These are phyloP conservation scores for Loxodonta africana DNA, from an alignment of 2,113 vertebrate genomes.

Conservation along the genomic window DNA sequence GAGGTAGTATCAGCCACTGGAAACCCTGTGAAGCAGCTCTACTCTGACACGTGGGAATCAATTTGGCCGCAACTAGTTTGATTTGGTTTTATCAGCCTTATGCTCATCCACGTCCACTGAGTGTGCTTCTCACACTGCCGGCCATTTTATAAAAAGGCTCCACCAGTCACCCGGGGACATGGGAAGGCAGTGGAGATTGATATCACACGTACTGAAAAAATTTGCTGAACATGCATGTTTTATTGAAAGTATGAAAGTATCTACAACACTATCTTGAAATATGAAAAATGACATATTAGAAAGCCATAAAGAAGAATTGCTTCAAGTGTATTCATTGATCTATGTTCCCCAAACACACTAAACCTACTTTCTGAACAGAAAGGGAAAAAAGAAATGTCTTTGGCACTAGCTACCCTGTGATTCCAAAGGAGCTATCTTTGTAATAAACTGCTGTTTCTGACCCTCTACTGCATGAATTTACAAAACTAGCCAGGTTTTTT, in stretches of 20 bases:
- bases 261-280: slow-evolving; percentile 26
- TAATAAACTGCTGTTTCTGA: slow-evolving; percentile 7
- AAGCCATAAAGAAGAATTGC: slow-evolving; percentile 9
- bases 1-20: neutral
- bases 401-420: neutral
- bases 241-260: slow-evolving; percentile 32
- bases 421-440: neutral
- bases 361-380: neutral
- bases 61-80: neutral
- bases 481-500: neutral
- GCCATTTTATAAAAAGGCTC: neutral
- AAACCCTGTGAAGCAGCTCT: neutral
- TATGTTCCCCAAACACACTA: slow-evolving; percentile 11
- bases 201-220: slow-evolving; percentile 8
- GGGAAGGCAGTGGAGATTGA: neutral
- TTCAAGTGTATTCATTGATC: slow-evolving; percentile 46
- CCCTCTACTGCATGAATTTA: slow-evolving; percentile 1
- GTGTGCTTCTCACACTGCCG: neutral
- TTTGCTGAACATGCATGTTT: neutral
- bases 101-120: neutral
- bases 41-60: neutral
- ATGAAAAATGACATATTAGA: neutral
- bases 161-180: slow-evolving; percentile 10
- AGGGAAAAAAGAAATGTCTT: slow-evolving; percentile 11
- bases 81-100: neutral